A percentile compares a stretch with the other conserved stretches of the same genome.
Conservation (phyloP, 2,797 vertebrate species). For the Spea hammondii region DNA sequence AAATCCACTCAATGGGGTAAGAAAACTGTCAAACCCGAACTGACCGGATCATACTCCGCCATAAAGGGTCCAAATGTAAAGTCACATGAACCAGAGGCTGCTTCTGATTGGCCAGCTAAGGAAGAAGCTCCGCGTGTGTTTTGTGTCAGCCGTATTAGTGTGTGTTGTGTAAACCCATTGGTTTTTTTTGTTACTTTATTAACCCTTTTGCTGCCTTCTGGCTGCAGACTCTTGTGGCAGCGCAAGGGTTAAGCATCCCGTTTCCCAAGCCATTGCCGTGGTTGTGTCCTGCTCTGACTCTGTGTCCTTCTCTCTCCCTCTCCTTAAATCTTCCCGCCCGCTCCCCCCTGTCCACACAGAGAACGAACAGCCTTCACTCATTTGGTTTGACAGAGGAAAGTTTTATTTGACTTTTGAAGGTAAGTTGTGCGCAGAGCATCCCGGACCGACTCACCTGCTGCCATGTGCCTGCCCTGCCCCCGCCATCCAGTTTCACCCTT, state of each 20-base stretch:
- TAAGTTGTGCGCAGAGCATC: constrained; percentile 83
- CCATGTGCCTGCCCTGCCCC: constrained; percentile 57
- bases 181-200: background rate
- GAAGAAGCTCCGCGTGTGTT: background rate
- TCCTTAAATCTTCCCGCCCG: constrained; percentile 77
- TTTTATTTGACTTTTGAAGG: constrained; percentile 99
- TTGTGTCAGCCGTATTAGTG: background rate
- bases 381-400: constrained; percentile 98
- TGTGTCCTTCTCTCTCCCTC: constrained; percentile 93
- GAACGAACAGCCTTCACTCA: constrained; percentile 95
- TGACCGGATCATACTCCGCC: no score
- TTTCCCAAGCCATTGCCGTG: constrained; percentile 69
- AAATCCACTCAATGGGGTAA: no score
- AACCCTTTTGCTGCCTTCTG: constrained; percentile 5
- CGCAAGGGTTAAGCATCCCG: constrained; percentile 48
- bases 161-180: background rate
- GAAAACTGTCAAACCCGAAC: no score
- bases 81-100: background rate
- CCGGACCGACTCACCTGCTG: constrained; percentile 57
- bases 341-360: constrained; percentile 87
- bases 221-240: background rate
- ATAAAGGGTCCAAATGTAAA: no score
- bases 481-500: constrained; percentile 38
- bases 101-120: background rate
- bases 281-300: constrained; percentile 84